Evolutionary conservation across 2,888 invertebrate genomes (phyloP), one percentile per base, ranked within the genome.

Genomic region (Lasioglossum zephyrum): DNA sequence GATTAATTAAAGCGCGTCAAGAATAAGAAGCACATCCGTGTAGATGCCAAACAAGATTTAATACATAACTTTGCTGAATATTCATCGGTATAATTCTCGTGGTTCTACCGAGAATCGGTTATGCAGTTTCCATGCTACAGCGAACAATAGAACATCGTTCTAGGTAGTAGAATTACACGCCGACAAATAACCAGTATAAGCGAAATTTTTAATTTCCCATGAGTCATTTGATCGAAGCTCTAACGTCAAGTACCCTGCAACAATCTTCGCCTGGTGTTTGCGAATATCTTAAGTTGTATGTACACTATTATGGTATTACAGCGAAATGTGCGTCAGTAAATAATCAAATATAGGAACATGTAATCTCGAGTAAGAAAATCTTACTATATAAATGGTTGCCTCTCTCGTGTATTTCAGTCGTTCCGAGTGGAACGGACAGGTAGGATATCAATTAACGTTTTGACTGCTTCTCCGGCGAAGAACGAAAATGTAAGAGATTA

Each of bases 301-400:
- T 78, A 70, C n/a, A 63, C 57, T 53, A 77, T 16, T 26, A 22
- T 39, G 79, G 70, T 82, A 82, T 85, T 81, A 87, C 78, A 44
- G 70, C 16, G 57, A 87, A 87, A 80, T 79, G 79, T 90, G 77
- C 89, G 89, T 90, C 90, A 90, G 49, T 69, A 60, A 73, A 36
- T 66, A 63, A 18, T 81, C 76, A 80, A 89, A 86, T 44, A 72
- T 13, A 31, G 16, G 16, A 16, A 69, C 31, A 13, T 66, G 74
- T 89, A 89, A 87, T 89, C 87, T 72, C 47, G n/a, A 36, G 22
- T n/a, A 57, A 72, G 26, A 77, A 81, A 79, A 85, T 78, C 72
- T 90, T 87, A 85, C 88, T 90, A 87, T 86, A 90, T 89, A 90
- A 90, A 87, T 77, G 66, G 53, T 53, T 57, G 13, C 63, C 18